These are phyloP conservation scores for Vesta saturnalis DNA, from an alignment of 2,888 invertebrate species.

Conservation along the genomic window DNA sequence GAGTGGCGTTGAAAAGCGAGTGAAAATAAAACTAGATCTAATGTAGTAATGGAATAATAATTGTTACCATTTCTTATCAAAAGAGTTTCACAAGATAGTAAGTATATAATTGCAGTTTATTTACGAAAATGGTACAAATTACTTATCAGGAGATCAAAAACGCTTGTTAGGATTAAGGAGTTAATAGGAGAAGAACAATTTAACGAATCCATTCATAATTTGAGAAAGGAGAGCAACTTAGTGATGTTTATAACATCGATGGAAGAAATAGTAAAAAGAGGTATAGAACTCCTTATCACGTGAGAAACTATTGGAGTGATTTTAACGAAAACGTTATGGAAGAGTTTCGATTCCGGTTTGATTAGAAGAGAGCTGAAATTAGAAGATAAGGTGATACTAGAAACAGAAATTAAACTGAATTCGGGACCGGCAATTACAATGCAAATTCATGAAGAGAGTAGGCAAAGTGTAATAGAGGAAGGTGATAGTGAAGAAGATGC, in stretches of 20 bases:
- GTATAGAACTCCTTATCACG: constrained; percentile 30
- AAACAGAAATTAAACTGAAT: constrained; percentile 85
- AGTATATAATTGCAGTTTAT: constrained; percentile 59
- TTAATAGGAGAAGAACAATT: constrained; percentile 74
- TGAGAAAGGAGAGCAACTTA: constrained; percentile 68
- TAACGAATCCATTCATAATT: constrained; percentile 63
- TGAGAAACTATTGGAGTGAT: constrained; percentile 37
- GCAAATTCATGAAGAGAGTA: constrained; percentile 79
- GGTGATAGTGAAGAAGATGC: constrained; percentile 54
- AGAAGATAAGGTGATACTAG: constrained; percentile 77
- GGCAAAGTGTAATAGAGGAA: constrained; percentile 45
- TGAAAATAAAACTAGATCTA: constrained; percentile 65
- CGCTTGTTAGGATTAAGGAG: constrained; percentile 75
- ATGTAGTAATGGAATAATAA: constrained; percentile 73
- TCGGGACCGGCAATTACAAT: constrained; percentile 84
- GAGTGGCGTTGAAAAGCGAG: constrained; percentile 70
- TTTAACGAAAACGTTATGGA: constrained; percentile 39
- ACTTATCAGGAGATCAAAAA: constrained; percentile 71
- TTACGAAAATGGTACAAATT: constrained; percentile 62
- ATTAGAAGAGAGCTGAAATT: constrained; percentile 36
- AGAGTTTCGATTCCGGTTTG: constrained; percentile 35
- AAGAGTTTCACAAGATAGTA: constrained; percentile 63
- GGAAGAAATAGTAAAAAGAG: constrained; percentile 21
- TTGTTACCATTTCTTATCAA: constrained; percentile 71
- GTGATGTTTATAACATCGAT: constrained; percentile 67